phyloP scores from a whole-genome alignment of 2,113 vertebrate genomes.

The Phaetusa simplex region DNA sequence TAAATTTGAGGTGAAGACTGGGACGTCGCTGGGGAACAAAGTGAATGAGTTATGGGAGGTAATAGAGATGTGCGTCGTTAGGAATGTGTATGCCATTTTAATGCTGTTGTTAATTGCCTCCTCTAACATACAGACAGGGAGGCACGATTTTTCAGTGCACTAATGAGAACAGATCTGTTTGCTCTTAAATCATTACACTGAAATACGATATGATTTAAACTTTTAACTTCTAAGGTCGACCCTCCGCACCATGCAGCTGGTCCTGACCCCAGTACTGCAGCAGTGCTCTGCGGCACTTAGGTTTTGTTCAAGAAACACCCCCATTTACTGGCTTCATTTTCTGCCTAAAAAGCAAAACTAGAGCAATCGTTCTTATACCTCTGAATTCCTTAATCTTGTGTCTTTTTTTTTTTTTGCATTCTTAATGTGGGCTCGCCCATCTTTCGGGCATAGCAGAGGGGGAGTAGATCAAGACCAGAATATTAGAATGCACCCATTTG shows the following conservation, averaged over 20 bases:
- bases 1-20: constrained; percentile 58
- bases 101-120: constrained; percentile 16
- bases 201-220: constrained; percentile 26
- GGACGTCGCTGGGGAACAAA: neutral
- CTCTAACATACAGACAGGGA: neutral
- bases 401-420: neutral
- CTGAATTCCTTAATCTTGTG: neutral
- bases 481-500: neutral
- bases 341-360: neutral
- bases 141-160: neutral
- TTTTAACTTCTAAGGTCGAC: neutral
- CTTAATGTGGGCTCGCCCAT: neutral
- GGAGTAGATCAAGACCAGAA: neutral
- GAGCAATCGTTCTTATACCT: neutral
- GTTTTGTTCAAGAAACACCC: neutral
- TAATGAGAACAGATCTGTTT: constrained; percentile 38
- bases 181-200: constrained; percentile 29
- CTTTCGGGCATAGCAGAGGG: neutral
- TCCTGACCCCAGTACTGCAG: neutral
- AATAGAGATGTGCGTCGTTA: neutral
- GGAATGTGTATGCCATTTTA: neutral
- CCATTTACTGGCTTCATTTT: neutral
- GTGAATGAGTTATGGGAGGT: constrained; percentile 31
- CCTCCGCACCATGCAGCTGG: neutral
- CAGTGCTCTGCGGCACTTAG: neutral